Conservation (phyloP, 2,113 vertebrate genomes). For the Varanus salvator region DNA sequence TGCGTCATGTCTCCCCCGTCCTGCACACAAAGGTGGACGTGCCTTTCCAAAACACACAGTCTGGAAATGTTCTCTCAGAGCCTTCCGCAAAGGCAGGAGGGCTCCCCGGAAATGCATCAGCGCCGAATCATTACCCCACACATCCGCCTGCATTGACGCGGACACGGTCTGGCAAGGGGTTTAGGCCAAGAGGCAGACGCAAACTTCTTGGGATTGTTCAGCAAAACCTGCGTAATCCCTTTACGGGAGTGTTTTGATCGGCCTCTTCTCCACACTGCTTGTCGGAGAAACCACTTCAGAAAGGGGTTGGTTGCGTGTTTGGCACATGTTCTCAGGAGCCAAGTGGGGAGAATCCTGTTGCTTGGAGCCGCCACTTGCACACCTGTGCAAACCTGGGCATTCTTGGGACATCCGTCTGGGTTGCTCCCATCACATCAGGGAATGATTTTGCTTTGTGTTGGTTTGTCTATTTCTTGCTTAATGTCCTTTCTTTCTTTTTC, state of each 20-base stretch:
- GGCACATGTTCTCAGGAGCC: neutral
- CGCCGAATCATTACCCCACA: slow-evolving; percentile 19
- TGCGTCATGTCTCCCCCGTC: neutral
- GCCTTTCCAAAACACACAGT: slow-evolving; percentile 8
- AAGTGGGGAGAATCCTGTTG: neutral
- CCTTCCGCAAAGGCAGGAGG: fast-evolving
- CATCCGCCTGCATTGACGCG: neutral
- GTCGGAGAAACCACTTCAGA: slow-evolving; percentile 15
- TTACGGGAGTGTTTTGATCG: slow-evolving; percentile 21
- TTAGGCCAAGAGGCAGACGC: neutral
- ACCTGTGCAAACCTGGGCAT: slow-evolving; percentile 14
- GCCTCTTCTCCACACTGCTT: neutral
- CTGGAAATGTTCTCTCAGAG: slow-evolving; percentile 63
- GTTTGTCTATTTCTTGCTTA: neutral
- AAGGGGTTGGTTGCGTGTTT: neutral
- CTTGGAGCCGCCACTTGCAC: neutral
- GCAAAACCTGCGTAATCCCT: slow-evolving; percentile 6
- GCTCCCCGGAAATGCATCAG: neutral
- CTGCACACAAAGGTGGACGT: neutral
- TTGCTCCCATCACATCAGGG: too few relatives aligned
- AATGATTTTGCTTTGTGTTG: neutral
- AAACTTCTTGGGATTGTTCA: slow-evolving; percentile 11
- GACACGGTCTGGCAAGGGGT: neutral
- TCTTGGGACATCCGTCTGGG: neutral
- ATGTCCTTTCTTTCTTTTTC: neutral